Percentiles rank a stretch among this genome's conserved stretches.
Evolutionary conservation across 2,888 invertebrate genomes (phyloP).

Genomic region (Deroplatys truncata): DNA sequence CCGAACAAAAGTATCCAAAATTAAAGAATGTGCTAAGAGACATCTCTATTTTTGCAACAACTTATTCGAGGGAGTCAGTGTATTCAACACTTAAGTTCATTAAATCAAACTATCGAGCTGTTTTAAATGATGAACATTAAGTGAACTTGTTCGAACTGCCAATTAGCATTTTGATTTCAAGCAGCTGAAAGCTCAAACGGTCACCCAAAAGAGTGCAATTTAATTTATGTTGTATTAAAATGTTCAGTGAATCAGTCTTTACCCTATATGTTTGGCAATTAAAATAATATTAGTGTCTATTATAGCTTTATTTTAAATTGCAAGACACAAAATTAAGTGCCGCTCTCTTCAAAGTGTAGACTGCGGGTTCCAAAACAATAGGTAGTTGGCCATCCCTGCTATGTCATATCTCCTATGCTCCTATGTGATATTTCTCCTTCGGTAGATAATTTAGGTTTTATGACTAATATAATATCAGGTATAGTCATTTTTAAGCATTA

Average conservation of each 20-base stretch:
- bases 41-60: neutral
- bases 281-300: neutral
- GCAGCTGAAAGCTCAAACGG: no score
- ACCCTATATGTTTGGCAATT: neutral
- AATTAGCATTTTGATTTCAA: neutral
- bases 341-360: neutral
- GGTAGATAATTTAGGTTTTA: no score
- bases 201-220: no score
- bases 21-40: neutral
- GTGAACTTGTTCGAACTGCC: neutral
- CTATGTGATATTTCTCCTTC: no score
- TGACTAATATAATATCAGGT: no score
- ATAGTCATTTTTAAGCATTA: no score
- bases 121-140: neutral
- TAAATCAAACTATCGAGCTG: neutral
- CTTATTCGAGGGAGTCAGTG: neutral
- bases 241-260: neutral
- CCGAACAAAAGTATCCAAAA: neutral
- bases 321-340: neutral
- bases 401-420: no score
- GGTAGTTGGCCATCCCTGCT: no score
- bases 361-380: neutral
- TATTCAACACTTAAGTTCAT: neutral
- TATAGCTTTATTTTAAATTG: neutral
- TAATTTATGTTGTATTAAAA: no score